phyloP scores from a whole-genome alignment of 2,113 vertebrate species.

The Archocentrus centrarchus region DNA sequence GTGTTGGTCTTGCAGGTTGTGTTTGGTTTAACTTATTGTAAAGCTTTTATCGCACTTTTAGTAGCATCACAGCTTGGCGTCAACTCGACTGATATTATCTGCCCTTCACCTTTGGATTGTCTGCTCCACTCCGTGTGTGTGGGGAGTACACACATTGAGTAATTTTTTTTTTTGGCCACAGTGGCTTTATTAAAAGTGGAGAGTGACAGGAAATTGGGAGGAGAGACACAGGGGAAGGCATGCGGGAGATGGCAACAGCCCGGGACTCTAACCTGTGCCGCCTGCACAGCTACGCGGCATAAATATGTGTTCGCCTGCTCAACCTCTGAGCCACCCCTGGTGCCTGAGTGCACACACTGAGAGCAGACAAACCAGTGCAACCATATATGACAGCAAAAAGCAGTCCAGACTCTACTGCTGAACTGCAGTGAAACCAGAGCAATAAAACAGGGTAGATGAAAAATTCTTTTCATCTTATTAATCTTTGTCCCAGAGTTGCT shows the following conservation, averaged over 20 bases:
- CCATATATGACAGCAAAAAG: neutral
- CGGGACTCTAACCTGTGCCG: too few species aligned
- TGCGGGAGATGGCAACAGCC: too few species aligned
- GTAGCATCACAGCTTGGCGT: neutral
- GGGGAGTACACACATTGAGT: neutral
- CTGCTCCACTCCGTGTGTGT: neutral
- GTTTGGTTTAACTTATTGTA: neutral
- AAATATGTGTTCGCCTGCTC: too few species aligned
- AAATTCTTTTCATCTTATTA: rapidly evolving
- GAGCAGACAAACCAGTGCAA: too few species aligned
- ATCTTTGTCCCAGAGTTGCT: neutral
- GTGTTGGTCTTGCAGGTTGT: neutral
- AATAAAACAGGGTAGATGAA: neutral
- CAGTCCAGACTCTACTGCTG: neutral
- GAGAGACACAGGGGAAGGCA: too few species aligned
- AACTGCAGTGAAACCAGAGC: neutral
- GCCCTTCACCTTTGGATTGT: neutral
- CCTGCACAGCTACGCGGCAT: too few species aligned
- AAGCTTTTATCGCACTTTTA: neutral
- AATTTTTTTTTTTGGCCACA: too few species aligned
- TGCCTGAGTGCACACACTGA: too few species aligned
- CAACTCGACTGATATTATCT: too few species aligned
- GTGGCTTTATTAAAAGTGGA: too few species aligned
- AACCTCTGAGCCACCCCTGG: too few species aligned
- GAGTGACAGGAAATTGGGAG: too few species aligned